Evolutionary conservation across 2,888 invertebrate genomes (phyloP).

Genomic region (Myopa tessellatipennis): DNA sequence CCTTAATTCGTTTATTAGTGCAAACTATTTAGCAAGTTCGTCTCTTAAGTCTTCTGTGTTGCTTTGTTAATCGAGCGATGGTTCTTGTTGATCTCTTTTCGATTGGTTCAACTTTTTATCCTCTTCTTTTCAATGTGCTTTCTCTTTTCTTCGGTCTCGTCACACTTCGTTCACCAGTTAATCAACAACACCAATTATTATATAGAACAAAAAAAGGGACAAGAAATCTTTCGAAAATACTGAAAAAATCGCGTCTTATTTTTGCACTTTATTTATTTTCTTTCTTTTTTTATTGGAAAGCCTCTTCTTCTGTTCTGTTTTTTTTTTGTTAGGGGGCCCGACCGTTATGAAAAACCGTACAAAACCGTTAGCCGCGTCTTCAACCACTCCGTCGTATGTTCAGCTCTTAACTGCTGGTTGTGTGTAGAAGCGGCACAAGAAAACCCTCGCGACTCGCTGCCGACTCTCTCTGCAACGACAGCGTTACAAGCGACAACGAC

Average conservation of each 20-base stretch:
- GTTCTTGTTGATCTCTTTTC: constrained; percentile 1
- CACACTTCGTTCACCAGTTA: constrained; percentile 46
- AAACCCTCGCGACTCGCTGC: constrained; percentile 48
- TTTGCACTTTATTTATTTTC: too few species aligned
- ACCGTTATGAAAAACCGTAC: too few species aligned
- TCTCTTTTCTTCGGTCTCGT: constrained; percentile 36
- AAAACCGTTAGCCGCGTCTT: constrained; percentile 53
- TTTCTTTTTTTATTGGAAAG: constrained; percentile 3
- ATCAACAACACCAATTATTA: not conserved
- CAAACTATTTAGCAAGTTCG: constrained; percentile 45
- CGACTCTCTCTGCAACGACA: not conserved
- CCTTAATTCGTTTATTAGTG: constrained; percentile 7
- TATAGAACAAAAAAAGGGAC: too few species aligned
- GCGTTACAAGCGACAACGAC: too few species aligned
- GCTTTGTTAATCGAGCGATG: too few species aligned
- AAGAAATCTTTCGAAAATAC: too few species aligned
- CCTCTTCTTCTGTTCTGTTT: too few species aligned
- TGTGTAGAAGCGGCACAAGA: constrained; percentile 60
- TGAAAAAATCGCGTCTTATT: too few species aligned
- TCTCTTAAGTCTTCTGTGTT: constrained; percentile 55
- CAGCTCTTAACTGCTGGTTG: constrained; percentile 62
- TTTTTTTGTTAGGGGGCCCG: too few species aligned
- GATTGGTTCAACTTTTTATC: constrained; percentile 11
- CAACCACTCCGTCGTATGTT: constrained; percentile 59
- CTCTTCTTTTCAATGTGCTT: not conserved